Base-by-base conservation (phyloP, 2,888 invertebrate species). In the Maniola hyperantus region DNA sequence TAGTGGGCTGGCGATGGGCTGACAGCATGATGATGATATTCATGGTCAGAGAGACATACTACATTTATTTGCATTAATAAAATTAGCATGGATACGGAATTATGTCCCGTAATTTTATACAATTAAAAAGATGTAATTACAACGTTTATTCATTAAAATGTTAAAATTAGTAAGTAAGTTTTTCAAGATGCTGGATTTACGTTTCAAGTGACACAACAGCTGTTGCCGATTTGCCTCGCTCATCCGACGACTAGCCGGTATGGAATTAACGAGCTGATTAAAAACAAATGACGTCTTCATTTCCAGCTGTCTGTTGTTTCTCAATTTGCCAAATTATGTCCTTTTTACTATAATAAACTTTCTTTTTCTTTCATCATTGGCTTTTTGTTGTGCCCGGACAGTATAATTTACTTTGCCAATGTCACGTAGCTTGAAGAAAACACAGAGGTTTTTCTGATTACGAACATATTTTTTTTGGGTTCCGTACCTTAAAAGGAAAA, bases 231-330 rank as follows among this genome's bases (percentile, higher is more conserved):
- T 73, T 79, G 79, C 80, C 79, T 81, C 87, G 88, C 88, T 89
- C 83, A 83, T 87, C 87, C 84, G 88, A 26, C n/a, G n/a, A 87
- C 85, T 90, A 87, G 89, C 88, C 84, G 89, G 89, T 90, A 91
- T 88, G 84, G 88, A 91, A 91, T 91, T 90, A 91, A 91, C 89
- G 89, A 87, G 88, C 89, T 90, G 91, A 88, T 91, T 90, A 90
- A 90, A 90, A 90, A 91, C 90, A 89, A 90, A 57, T 88, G 89
- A 84, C 85, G 87, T 90, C 90, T 91, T 89, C 88, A 90, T 90
- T 90, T 89, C 84, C 57, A 57, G 57, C 39, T 42, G 42, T 13
- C 57, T 57, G 57, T 42, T 57, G 20, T 20, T 57, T 57, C 18
- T 18, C 20, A 55, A 20, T 55, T 39, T 55, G 18, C 18, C 13